phyloP scores from a whole-genome alignment of 2,888 invertebrate species.

The Tholera decimalis region DNA sequence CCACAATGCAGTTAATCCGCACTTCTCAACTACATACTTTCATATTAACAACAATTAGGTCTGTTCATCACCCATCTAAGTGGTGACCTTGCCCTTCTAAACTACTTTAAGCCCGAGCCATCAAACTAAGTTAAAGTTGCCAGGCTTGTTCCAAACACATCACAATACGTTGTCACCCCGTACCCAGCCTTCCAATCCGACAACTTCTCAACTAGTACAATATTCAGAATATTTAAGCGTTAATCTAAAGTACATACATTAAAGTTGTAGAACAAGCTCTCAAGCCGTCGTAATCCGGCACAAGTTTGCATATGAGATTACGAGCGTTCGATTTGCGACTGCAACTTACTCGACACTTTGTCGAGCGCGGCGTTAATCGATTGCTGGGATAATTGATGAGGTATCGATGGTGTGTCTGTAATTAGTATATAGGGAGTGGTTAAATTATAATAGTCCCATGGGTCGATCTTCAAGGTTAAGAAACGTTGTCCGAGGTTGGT shows the following conservation, averaged over 20 bases:
- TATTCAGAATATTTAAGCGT: conserved; percentile 61
- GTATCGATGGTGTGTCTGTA: not conserved
- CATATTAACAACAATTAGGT: not conserved
- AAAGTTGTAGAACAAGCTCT: conserved; percentile 56
- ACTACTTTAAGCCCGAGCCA: conserved; percentile 16
- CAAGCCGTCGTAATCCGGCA: conserved; percentile 56
- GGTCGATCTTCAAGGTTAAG: too few species aligned
- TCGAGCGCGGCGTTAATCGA: conserved; percentile 30
- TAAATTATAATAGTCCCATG: too few species aligned
- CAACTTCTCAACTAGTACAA: conserved; percentile 51
- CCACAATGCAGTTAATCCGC: not conserved
- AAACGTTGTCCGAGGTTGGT: too few species aligned
- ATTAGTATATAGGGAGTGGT: not conserved
- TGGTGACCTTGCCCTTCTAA: conserved; percentile 9
- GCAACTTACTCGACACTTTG: conserved; percentile 42
- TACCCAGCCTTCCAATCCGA: conserved; percentile 15
- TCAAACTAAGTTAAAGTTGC: conserved; percentile 37
- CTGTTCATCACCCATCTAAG: conserved; percentile 2
- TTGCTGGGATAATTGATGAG: conserved; percentile 24
- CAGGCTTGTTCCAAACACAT: conserved; percentile 36
- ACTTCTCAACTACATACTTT: not conserved
- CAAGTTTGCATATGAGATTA: conserved; percentile 60
- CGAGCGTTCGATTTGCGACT: conserved; percentile 53
- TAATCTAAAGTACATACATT: conserved; percentile 51
- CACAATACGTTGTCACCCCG: conserved; percentile 50